These are phyloP conservation scores for Chaenocephalus aceratus DNA, from an alignment of 2,113 vertebrate species.

Conservation along the genomic window DNA sequence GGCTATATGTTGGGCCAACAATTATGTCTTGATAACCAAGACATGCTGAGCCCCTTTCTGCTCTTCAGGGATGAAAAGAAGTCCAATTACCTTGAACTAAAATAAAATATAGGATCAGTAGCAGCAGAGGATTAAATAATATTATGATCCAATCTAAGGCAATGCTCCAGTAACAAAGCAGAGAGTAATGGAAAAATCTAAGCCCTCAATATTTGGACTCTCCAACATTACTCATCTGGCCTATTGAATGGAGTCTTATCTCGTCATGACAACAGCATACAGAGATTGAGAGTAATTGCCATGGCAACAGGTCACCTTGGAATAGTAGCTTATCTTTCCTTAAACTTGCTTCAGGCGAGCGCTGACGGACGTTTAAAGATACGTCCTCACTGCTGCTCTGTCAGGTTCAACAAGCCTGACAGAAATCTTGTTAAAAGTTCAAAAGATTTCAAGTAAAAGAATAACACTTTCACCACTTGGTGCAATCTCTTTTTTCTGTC, in stretches of 20 bases:
- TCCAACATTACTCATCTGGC: constrained; percentile 60
- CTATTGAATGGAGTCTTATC: constrained; percentile 69
- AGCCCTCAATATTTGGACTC: constrained; percentile 66
- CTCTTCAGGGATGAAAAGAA: constrained; percentile 39
- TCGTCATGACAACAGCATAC: constrained; percentile 61
- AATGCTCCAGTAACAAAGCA: constrained; percentile 69
- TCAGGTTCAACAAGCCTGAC: constrained; percentile 4
- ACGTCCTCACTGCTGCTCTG: not conserved
- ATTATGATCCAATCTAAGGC: constrained; percentile 61
- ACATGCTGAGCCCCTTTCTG: constrained; percentile 27
- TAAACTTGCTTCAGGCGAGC: constrained; percentile 17
- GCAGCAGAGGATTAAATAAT: constrained; percentile 69
- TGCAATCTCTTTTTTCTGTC: constrained; percentile 35
- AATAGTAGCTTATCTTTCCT: constrained; percentile 31
- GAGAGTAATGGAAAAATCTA: constrained; percentile 74
- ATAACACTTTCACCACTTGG: not conserved
- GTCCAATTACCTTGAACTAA: constrained; percentile 59
- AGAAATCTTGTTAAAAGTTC: constrained; percentile 18
- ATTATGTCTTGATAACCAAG: constrained; percentile 35
- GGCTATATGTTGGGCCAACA: constrained; percentile 26
- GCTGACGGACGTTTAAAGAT: constrained; percentile 27
- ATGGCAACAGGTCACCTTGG: constrained; percentile 76
- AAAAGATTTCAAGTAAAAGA: constrained; percentile 3
- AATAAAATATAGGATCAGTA: constrained; percentile 55
- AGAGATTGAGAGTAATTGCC: constrained; percentile 70